Conservation (phyloP, 2,113 vertebrate species). For the Oostethus manadensis region DNA sequence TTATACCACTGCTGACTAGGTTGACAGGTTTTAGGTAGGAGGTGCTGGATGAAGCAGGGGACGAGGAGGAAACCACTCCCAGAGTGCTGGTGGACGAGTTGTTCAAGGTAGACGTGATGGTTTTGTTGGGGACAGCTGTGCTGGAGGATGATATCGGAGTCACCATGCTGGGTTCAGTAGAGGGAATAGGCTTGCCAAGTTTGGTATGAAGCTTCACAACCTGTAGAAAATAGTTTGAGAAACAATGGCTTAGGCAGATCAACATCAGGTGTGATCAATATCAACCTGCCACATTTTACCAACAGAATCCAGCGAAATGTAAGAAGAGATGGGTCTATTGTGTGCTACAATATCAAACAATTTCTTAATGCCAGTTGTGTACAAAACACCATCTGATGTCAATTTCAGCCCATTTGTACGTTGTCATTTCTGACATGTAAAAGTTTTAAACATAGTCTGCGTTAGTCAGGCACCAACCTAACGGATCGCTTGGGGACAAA, state of each 20-base stretch:
- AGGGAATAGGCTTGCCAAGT: conserved; percentile 97
- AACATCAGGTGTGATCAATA: not conserved
- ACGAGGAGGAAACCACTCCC: conserved; percentile 40
- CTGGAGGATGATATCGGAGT: conserved; percentile 81
- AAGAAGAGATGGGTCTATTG: not conserved
- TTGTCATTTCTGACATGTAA: too few species aligned
- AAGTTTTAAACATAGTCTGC: too few species aligned
- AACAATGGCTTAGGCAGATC: not conserved
- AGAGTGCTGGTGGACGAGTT: conserved; percentile 73
- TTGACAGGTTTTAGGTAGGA: conserved; percentile 71
- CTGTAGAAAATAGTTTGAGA: conserved; percentile 53
- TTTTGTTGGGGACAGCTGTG: conserved; percentile 80
- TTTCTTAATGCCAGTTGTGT: too few species aligned
- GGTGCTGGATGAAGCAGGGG: conserved; percentile 58
- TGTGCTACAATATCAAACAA: too few species aligned
- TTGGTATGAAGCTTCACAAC: conserved; percentile 98
- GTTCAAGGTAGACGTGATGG: conserved; percentile 73
- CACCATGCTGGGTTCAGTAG: conserved; percentile 93
- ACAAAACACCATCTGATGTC: too few species aligned
- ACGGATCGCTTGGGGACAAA: too few species aligned
- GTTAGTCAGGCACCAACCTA: too few species aligned
- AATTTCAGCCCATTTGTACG: too few species aligned
- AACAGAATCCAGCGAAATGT: not conserved
- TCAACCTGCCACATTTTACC: not conserved
- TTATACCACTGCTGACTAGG: conserved; percentile 69